Base-by-base conservation (phyloP, 1,140 invertebrate species). In the Neodiprion lecontei region DNA sequence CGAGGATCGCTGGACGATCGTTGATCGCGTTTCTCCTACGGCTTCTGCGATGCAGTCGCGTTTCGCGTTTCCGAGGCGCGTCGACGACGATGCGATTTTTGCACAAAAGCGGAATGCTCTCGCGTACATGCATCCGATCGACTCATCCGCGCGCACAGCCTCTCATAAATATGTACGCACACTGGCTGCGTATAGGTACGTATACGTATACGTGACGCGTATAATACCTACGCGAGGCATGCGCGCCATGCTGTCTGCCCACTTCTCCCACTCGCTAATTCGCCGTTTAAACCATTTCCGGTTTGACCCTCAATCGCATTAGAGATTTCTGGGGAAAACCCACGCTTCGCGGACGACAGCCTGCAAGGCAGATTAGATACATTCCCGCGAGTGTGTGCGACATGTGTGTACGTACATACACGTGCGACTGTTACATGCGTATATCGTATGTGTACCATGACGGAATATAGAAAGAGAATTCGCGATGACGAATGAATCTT, bases 231-330 rank as follows among this genome's bases (percentile, higher is more conserved):
- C 53, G 53, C 53, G 53, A 61, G 53, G 53, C 53, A 61, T 61
- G 77, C 80, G 82, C 82, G 82, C 82, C 82, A 77, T 76, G 81
- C 82, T 83, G 82, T 83, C 82, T 83, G 79, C 82, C 82, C 80
- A 83, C 82, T 83, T 82, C 82, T 82, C 80, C 82, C 79, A 80
- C 80, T 83, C 79, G 82, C 76, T 81, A 83, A 82, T 82, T 82
- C 80, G 73, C 78, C 77, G 81, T 80, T 82, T 82, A 79, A 78
- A 76, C 81, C 81, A 82, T 83, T 79, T 79, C 78, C 78, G 78
- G 75, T 76, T 79, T 76, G 74, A 73, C 75, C 78, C 77, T 81
- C 77, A 80, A 77, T 79, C 79, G 76, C 78, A 79, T 77, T 79
- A 76, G 75, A 75, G 80, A 82, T 82, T 81, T 82, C 82, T 81